Conservation (phyloP, 2,888 invertebrate species). For the Dolichomitus sp. region DNA sequence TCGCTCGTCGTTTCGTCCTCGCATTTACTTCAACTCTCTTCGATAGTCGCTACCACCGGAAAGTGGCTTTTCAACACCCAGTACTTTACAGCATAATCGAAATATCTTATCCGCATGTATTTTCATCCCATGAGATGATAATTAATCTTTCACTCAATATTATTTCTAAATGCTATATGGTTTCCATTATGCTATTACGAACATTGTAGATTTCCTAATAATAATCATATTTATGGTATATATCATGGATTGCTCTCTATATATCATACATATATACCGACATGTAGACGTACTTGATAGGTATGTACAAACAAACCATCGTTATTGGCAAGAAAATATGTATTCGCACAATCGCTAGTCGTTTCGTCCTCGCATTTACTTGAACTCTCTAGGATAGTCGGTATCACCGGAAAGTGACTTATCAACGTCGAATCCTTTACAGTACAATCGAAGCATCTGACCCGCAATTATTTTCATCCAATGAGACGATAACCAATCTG, state of each 20-base stretch:
- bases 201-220: no score
- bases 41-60: not conserved
- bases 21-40: slow-evolving; percentile 32
- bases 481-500: not conserved
- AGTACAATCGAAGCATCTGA: slow-evolving; percentile 27
- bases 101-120: slow-evolving; percentile 13
- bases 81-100: slow-evolving; percentile 14
- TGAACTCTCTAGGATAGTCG: not conserved
- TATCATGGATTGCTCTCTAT: slow-evolving; percentile 5
- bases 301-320: not conserved
- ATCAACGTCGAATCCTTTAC: not conserved
- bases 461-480: not conserved
- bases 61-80: slow-evolving; percentile 23
- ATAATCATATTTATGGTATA: no score
- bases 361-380: slow-evolving; percentile 46
- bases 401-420: slow-evolving; percentile 8
- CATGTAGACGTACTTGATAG: not conserved
- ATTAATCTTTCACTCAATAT: not conserved
- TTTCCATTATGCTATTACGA: no score
- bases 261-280: not conserved
- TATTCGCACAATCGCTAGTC: slow-evolving; percentile 42
- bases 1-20: slow-evolving; percentile 47
- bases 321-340: slow-evolving; percentile 30
- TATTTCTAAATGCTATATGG: not conserved
- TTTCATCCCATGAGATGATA: not conserved